Conservation (phyloP, 1,140 invertebrate species). For the Lordiphosa clarofinis region DNA sequence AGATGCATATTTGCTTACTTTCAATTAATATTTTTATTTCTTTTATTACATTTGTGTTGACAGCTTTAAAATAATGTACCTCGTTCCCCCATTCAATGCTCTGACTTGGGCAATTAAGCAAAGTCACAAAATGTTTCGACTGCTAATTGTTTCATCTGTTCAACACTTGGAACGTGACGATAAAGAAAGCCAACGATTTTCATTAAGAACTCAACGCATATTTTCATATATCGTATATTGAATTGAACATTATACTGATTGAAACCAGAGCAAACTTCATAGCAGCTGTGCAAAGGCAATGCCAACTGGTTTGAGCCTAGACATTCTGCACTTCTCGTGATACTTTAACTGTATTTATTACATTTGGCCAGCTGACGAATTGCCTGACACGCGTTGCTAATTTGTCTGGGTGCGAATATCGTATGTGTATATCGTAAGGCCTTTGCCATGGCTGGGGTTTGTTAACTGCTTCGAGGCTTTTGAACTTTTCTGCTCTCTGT, state of each 20-base stretch:
- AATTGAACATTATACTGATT: slow-evolving; percentile 22
- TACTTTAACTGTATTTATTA: slow-evolving; percentile 11
- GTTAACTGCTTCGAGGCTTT: slow-evolving; percentile 47
- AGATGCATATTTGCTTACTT: too few species aligned
- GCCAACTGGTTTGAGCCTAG: slow-evolving; percentile 47
- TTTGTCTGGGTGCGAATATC: slow-evolving; percentile 29
- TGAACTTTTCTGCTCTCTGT: slow-evolving; percentile 53
- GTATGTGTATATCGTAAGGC: slow-evolving; percentile 10
- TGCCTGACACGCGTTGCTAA: slow-evolving; percentile 48
- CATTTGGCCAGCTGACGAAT: slow-evolving; percentile 30
- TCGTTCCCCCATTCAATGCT: too few species aligned
- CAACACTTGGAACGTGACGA: too few species aligned
- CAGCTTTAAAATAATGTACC: too few species aligned
- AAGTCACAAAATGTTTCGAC: too few species aligned
- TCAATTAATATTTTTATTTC: too few species aligned
- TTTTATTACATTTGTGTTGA: too few species aligned
- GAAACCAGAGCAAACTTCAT: slow-evolving; percentile 45
- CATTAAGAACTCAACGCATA: too few species aligned
- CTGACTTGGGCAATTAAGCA: too few species aligned
- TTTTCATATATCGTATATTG: slow-evolving; percentile 4
- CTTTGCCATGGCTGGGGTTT: slow-evolving; percentile 28
- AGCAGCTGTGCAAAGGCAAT: slow-evolving; percentile 42
- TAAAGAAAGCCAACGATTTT: neutral
- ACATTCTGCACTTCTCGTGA: slow-evolving; percentile 17
- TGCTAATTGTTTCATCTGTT: too few species aligned